phyloP scores from a whole-genome alignment of 2,888 invertebrate genomes.

The Uropetala carovei region DNA sequence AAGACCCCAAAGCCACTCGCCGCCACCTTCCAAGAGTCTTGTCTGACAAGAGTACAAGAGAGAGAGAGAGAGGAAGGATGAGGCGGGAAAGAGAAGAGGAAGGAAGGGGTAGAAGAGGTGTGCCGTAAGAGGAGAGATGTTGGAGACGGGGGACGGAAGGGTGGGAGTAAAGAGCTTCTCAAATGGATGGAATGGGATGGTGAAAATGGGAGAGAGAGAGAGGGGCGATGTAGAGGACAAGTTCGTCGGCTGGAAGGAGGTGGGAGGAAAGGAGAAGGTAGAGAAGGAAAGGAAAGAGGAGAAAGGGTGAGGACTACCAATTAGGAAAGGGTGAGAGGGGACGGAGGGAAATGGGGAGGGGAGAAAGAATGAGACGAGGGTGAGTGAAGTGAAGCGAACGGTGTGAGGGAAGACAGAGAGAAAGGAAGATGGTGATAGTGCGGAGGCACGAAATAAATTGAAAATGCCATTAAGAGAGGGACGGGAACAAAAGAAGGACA shows the following conservation, averaged over 20 bases:
- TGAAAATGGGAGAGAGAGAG: neutral
- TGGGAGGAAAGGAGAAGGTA: neutral
- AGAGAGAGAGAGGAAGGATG: neutral
- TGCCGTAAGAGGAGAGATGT: neutral
- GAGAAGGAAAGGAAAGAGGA: neutral
- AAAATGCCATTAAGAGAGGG: no score
- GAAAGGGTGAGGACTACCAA: neutral
- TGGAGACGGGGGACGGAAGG: no score
- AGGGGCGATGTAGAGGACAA: neutral
- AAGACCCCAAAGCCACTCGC: conserved; percentile 31
- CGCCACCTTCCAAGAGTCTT: conserved; percentile 18
- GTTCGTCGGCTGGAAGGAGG: no score
- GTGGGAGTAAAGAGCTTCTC: neutral
- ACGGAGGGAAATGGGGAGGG: neutral
- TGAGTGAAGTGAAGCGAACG: neutral
- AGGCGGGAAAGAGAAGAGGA: neutral
- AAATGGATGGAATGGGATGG: neutral
- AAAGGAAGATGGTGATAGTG: neutral
- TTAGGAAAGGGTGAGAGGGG: neutral
- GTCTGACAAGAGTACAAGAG: conserved; percentile 20
- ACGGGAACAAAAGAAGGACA: no score
- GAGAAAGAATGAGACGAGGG: neutral
- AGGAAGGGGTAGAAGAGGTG: neutral
- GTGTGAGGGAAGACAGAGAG: neutral
- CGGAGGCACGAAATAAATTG: neutral